Conservation (phyloP, 2,113 vertebrate species). For the Cryptomyrus ogoouensis region DNA sequence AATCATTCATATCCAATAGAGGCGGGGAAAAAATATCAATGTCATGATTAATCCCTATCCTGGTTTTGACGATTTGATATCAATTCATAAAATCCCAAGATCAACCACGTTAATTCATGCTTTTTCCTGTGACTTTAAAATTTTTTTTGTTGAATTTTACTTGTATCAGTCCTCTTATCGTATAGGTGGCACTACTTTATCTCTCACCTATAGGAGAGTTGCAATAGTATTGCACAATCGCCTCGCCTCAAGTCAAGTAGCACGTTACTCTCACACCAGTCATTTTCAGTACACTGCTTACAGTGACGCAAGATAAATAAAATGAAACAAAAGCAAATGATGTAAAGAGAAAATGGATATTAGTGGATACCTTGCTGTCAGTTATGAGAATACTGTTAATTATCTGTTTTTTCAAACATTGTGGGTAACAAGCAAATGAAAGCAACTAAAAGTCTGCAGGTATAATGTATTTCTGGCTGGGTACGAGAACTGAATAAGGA, state of each 20-base stretch:
- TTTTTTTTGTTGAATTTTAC: neutral
- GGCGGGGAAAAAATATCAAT: neutral
- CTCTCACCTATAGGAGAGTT: neutral
- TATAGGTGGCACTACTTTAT: neutral
- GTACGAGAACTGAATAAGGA: neutral
- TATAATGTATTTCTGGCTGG: no score
- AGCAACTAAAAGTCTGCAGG: no score
- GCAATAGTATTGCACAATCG: neutral
- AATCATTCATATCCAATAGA: neutral
- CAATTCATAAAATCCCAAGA: neutral
- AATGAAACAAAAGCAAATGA: neutral
- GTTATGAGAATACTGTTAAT: neutral
- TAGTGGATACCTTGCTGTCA: neutral
- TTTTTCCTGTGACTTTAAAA: neutral
- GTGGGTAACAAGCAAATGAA: neutral
- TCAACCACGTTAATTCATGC: neutral
- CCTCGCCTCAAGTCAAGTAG: no score
- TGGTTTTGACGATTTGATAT: neutral
- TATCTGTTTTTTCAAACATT: neutral
- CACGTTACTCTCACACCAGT: no score
- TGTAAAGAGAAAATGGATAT: neutral
- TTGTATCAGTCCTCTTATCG: neutral
- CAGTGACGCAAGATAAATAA: neutral
- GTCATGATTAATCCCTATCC: neutral
- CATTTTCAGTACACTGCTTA: no score